Conservation (phyloP, 2,113 vertebrate species). For the Bostrychus sinensis region DNA sequence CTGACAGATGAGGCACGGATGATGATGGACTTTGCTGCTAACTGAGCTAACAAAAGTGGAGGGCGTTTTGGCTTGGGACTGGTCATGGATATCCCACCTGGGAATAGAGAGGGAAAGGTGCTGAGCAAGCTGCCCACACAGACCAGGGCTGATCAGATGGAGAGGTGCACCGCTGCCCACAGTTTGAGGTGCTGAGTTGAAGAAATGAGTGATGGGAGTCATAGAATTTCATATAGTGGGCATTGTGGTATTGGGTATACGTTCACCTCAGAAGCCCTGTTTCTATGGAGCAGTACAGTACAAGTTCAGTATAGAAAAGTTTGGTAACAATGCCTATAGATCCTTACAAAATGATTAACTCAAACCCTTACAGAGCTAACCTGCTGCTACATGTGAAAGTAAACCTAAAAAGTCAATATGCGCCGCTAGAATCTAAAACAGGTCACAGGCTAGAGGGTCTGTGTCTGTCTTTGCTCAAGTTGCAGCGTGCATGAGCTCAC, state of each 20-base stretch:
- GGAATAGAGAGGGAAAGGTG: slow-evolving; percentile 9
- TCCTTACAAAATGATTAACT: no score
- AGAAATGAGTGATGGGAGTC: slow-evolving; percentile 3
- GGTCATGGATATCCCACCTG: slow-evolving; percentile 43
- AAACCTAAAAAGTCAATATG: no score
- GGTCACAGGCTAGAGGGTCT: no score
- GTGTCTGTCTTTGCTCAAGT: no score
- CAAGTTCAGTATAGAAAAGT: neutral
- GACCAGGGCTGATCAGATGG: slow-evolving; percentile 23
- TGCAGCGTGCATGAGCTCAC: no score
- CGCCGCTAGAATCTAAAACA: no score
- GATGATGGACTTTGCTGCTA: slow-evolving; percentile 51
- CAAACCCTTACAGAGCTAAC: no score
- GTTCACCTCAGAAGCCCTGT: slow-evolving; percentile 21
- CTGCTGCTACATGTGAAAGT: no score
- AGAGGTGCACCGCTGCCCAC: slow-evolving; percentile 16
- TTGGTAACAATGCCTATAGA: no score
- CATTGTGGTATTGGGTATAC: slow-evolving; percentile 12
- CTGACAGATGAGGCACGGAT: slow-evolving; percentile 50
- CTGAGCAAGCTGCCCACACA: slow-evolving; percentile 27
- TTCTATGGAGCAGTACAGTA: neutral
- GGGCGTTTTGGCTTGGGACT: slow-evolving; percentile 1
- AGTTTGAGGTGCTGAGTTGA: slow-evolving; percentile 20
- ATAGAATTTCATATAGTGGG: slow-evolving; percentile 39
- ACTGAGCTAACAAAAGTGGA: slow-evolving; percentile 38